These are phyloP conservation scores for Agrotis ipsilon DNA, from an alignment of 2,888 invertebrate genomes.

Conservation along the genomic window DNA sequence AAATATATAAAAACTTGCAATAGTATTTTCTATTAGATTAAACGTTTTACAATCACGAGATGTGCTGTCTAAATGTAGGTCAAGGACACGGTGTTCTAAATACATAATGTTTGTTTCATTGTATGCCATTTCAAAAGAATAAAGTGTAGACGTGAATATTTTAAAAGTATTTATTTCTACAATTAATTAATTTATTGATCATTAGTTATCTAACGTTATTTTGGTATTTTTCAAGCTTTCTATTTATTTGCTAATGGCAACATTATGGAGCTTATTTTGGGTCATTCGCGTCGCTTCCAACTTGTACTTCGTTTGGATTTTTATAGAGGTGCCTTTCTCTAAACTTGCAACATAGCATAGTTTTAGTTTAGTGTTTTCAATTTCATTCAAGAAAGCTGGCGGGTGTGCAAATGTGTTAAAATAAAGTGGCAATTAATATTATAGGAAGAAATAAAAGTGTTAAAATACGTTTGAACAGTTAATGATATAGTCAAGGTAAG, in stretches of 20 bases:
- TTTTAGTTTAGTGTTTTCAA: constrained; percentile 90
- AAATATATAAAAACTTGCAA: background rate
- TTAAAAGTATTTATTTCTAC: constrained; percentile 4
- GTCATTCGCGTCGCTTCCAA: constrained; percentile 90
- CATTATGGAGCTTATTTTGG: constrained; percentile 90
- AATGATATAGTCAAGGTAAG: constrained; percentile 90
- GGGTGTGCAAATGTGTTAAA: constrained; percentile 89
- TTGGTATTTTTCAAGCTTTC: constrained; percentile 78
- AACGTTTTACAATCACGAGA: constrained; percentile 73
- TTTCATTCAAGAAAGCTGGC: constrained; percentile 89
- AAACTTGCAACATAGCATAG: constrained; percentile 90
- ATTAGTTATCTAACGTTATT: constrained; percentile 8
- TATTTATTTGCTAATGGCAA: constrained; percentile 82
- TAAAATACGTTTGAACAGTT: constrained; percentile 79
- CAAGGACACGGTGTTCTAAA: constrained; percentile 78
- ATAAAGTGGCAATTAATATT: constrained; percentile 78
- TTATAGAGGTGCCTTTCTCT: constrained; percentile 91
- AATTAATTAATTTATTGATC: constrained; percentile 1
- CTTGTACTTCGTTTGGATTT: constrained; percentile 88
- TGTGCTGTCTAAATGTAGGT: constrained; percentile 75
- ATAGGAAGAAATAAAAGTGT: constrained; percentile 75
- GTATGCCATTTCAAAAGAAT: constrained; percentile 32
- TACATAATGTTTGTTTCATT: constrained; percentile 34
- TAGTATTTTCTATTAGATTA: background rate
- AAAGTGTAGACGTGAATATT: background rate